Evolutionary conservation across 2,113 vertebrate species (phyloP), one percentile per base, ranked within the genome.

Genomic region (Hippoglossus stenolepis): DNA sequence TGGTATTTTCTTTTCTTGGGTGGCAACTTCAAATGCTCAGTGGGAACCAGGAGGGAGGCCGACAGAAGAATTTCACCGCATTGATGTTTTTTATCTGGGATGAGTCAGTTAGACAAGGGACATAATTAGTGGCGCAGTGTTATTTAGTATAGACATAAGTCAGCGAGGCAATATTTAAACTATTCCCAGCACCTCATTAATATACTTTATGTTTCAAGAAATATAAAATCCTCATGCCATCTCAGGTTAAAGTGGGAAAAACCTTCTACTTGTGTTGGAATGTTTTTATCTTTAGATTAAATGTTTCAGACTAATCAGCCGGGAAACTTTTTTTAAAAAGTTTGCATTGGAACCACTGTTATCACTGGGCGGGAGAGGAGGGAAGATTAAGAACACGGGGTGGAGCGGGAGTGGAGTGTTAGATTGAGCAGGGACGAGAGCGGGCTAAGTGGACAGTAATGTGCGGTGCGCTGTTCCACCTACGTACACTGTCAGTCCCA

Each of bases 401-500:
- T 47, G 62, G 70, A 68, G 66, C 53, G 7, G 31, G 31, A 31
- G 1, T 31, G 31, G 31, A 31, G 31, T 31, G 31, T 31, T 6
- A 1, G 31, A 7, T 31, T 31, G 70, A 68, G 66, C 53, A 20
- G 45, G 28, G 28, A 75, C 2, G 51, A 82, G 70, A 81, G 71
- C 65, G 51, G 80, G 77, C 73, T 84, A 87, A 90, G 80, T 89
- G 87, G 82, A 78, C 77, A 51, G 82, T 87, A 83, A 90, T 87
- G 61, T 79, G 83, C 28, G 6, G 54, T 82, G 78, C 54, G 67
- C 82, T 67, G 67, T 65, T 80, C 84, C 86, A 75, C 84, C 82
- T 88, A 82, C 82, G 35, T 80, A 31, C 59, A 10, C 68, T 45
- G 79, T 85, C 80, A 65, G 68, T 70, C 84, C 71, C 80, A 21